Base-by-base conservation (phyloP, 1,140 invertebrate genomes). In the Drosophila punjabiensis region DNA sequence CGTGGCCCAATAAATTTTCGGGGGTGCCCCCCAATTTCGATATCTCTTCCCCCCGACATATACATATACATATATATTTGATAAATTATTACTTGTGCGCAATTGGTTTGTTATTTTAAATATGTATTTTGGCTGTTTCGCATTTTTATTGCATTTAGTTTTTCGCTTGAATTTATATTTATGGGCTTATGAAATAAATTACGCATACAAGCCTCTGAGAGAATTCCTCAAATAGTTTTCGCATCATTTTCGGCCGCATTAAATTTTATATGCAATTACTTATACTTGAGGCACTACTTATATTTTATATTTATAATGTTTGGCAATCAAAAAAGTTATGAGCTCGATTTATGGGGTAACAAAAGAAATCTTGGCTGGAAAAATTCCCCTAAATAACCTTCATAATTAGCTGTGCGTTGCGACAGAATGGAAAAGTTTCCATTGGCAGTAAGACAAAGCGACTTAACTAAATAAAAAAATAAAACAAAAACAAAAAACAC, bases 231-330 rank as follows among this genome's bases (percentile, higher is more conserved):
- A 87, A 87, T 87, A 87, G 85, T 87, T 87, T 84, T 70, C 84
- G 84, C 84, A 87, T 89, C 87, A 87, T 87, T 87, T 87, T 89
- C 81, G 82, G 82, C 65, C 74, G 84, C 84, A 89, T 87, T 87
- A 87, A 87, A 87, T 87, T 87, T 87, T 87, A 87, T 87, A 87
- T 82, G 75, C 83, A 77, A 76, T 76, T 66, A 87, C 84, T 88
- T 85, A 33, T 50, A 69, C 63, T 67, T 70, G 43, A 56, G 20
- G n/a, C 37, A 45, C 37, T 89, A 75, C 85, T 74, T 88, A 75
- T 89, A 89, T 89, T 81, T 87, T 89, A 89, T 88, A 88, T 89
- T 87, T 87, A 87, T 87, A 88, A 87, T 76, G 79, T 80, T 79
- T 69, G 53, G 84, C 77, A 81, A 82, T 85, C 75, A 79, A 87